Evolutionary conservation across 2,888 invertebrate genomes (phyloP).

Genomic region (Drosophila maculinotata): DNA sequence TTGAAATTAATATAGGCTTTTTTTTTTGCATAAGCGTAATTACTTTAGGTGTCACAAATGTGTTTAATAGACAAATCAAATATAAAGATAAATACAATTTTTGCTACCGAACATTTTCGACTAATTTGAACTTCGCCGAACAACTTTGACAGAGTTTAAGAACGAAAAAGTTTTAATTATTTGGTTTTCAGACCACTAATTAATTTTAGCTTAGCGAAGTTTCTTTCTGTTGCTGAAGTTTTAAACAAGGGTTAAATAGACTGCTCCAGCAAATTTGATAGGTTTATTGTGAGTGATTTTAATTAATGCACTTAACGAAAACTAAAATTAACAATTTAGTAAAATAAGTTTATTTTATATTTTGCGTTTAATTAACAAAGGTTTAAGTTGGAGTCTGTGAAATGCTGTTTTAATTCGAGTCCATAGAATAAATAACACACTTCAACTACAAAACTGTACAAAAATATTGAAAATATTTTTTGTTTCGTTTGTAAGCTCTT

Average conservation of each 20-base stretch:
- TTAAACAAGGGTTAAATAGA: neutral
- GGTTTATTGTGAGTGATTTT: neutral
- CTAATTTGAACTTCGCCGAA: neutral
- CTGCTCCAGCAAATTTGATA: neutral
- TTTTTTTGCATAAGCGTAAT: too few relatives aligned
- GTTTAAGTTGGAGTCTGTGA: too few relatives aligned
- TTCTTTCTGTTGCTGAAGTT: neutral
- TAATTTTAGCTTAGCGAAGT: slow-evolving; percentile 2
- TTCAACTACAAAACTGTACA: too few relatives aligned
- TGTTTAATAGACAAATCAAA: too few relatives aligned
- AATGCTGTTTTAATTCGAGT: too few relatives aligned
- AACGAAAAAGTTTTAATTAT: slow-evolving; percentile 9
- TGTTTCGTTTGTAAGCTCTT: too few relatives aligned
- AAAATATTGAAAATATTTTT: neutral
- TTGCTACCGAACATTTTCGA: neutral
- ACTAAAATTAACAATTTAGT: neutral
- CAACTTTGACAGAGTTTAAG: neutral
- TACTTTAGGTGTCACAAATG: too few relatives aligned
- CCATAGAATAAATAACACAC: too few relatives aligned
- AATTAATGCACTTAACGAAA: neutral
- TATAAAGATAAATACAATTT: neutral
- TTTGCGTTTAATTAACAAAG: neutral
- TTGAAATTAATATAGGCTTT: too few relatives aligned
- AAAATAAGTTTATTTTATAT: neutral
- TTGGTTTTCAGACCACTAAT: neutral